phyloP scores from a whole-genome alignment of 53 echinoderm and acorn worm species.

The Henricia sp. region DNA sequence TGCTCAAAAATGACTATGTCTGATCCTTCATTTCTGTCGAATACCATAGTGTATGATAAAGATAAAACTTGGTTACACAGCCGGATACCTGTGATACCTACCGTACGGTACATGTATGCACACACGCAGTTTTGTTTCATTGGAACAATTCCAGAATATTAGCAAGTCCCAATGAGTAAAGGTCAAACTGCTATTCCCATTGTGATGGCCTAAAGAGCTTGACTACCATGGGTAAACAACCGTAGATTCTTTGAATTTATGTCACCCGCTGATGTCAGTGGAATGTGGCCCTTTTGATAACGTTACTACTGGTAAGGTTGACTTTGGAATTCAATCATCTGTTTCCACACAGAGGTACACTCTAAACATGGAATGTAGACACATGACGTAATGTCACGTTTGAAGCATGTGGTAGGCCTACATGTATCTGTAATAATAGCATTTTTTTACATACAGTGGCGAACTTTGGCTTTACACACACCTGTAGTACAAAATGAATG shows the following conservation, averaged over 20 bases:
- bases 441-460: too few species aligned
- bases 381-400: too few species aligned
- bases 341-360: background rate
- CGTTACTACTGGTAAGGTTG: too few species aligned
- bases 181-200: constrained; percentile 6
- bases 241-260: background rate
- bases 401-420: too few species aligned
- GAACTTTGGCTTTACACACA: too few species aligned
- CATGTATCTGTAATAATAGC: too few species aligned
- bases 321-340: too few species aligned
- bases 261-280: constrained; percentile 4
- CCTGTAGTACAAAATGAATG: too few species aligned
- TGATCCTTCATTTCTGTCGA: too few species aligned
- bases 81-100: background rate
- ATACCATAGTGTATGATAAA: too few species aligned
- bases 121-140: background rate
- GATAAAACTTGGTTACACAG: background rate
- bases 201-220: background rate
- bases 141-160: background rate
- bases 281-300: background rate
- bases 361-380: background rate
- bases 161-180: background rate
- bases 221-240: background rate
- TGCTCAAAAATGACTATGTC: too few species aligned
- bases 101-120: background rate